Evolutionary conservation across 2,797 vertebrate genomes (phyloP), one percentile per base, ranked within the genome.

Genomic region (Characodon lateralis): DNA sequence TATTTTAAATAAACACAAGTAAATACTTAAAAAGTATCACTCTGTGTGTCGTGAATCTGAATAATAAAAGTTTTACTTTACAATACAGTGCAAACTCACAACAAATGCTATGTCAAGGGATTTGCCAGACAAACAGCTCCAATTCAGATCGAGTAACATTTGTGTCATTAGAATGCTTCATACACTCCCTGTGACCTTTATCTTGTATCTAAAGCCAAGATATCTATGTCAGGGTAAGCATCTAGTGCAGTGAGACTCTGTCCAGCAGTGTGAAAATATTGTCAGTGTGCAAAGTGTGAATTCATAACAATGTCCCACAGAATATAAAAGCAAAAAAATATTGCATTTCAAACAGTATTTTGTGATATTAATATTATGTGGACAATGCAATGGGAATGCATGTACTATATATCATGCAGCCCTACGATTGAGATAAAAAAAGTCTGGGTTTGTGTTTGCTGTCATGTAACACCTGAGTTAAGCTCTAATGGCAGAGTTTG

Each of bases 91-190:
- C 39, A 68, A 68, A 68, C 43, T 43, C n/a, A 69, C 20, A 6
- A n/a, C 22, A 66, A 55, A 24, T 66, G 35, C 20, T 2, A 43
- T 69, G 6, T 24, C 22, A 43, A 68, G 24, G 24, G 39, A 68
- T 68, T 43, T n/a, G 6, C 12, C 18, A 9, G 35, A 20, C 8
- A 39, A 65, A 6, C 16, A 39, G 18, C 1, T 43, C 39, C 39
- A 68, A 39, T 68, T 43, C 65, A 41, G 24, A 68, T 43, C 39
- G 22, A 43, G 65, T 43, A 68, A 43, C 10, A 43, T 68, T 41
- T 68, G 65, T n/a, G 22, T 43, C 65, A 68, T 68, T 68, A 68
- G 20, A 43, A 43, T 68, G 65, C 65, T 68, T 43, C 65, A 68
- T 43, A 68, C 65, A 68, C 39, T 68, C 39, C 24, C 65, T 68